Conservation (phyloP, 2,113 vertebrate genomes). For the Jacana jacana region DNA sequence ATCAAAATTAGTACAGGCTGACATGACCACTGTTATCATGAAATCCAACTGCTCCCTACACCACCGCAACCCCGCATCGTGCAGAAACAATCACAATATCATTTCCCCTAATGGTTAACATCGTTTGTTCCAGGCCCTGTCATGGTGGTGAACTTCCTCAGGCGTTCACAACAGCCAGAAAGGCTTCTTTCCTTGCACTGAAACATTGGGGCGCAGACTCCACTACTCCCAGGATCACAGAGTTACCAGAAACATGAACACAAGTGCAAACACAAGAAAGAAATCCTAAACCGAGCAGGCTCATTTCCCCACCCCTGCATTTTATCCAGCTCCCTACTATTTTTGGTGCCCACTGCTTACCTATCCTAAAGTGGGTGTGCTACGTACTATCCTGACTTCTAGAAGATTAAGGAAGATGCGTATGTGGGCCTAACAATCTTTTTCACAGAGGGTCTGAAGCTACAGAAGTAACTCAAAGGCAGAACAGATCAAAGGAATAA, state of each 20-base stretch:
- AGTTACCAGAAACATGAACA: neutral
- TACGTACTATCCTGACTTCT: neutral
- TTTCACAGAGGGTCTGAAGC: neutral
- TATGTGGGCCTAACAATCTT: neutral
- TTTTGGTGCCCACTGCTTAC: neutral
- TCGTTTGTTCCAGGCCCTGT: neutral
- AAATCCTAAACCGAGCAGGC: neutral
- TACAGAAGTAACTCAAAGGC: neutral
- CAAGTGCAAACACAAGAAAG: neutral
- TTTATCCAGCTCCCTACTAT: neutral
- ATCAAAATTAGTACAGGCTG: neutral
- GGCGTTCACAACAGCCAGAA: neutral
- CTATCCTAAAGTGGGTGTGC: neutral
- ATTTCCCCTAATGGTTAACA: constrained; percentile 24
- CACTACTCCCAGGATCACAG: neutral
- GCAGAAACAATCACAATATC: neutral
- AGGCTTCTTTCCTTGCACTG: neutral
- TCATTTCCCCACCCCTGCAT: neutral
- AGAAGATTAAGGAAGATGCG: neutral
- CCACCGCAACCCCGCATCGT: neutral
- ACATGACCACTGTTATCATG: neutral
- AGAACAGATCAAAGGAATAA: neutral
- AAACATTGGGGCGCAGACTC: neutral
- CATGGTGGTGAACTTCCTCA: neutral
- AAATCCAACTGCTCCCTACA: constrained; percentile 23